Base-by-base conservation (phyloP, 64 coral and sea anemone genomes). In the Platygyra sinensis region DNA sequence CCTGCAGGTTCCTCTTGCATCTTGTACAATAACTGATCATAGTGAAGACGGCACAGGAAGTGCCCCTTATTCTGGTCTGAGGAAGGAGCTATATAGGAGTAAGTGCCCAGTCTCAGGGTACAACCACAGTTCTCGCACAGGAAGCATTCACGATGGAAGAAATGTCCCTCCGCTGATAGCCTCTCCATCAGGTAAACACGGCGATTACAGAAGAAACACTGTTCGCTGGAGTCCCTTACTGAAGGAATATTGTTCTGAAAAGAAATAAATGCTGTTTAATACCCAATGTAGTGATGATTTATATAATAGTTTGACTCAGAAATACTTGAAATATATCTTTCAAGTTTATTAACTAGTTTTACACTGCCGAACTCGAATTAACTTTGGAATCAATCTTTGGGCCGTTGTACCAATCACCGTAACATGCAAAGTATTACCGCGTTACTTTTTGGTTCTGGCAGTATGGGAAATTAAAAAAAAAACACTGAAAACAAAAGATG, bases 101-200 rank as follows among this genome's bases (percentile, higher is more conserved):
- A 99, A 12, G 91, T 89, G 8, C 97, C 97, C 28, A 99, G 77
- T 51, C 97, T 90, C 12, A 99, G 50, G 0, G 97, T 99, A 32
- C 90, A 91, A 28, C 92, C 93, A 89, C 97, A 99, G 31, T 89
- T 76, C 54, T 91, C 78, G 64, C 97, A 99, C 74, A 93, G 93
- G 75, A 99, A 99, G 50, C 97, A 99, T 32, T 99, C 94, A 19
- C 97, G 86, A 79, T 99, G 97, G 63, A 99, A 99, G n/a, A 99
- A 99, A 80, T 93, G 94, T 5, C 97, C 97, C 73, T 99, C 97
- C 5, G 97, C 97, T 1, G 97, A 99, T 22, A 99, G 30, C 27
- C 94, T 83, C 71, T 99, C 97, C 86, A 99, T 95, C 27, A 99
- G 88, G 54, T 95, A 99, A 17, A 99, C 86, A 31, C 88, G 86